A percentile compares a stretch with the other conserved stretches of the same genome.
These are phyloP conservation scores for Calidris pygmaea DNA, from an alignment of 2,113 vertebrate species.

Conservation along the genomic window DNA sequence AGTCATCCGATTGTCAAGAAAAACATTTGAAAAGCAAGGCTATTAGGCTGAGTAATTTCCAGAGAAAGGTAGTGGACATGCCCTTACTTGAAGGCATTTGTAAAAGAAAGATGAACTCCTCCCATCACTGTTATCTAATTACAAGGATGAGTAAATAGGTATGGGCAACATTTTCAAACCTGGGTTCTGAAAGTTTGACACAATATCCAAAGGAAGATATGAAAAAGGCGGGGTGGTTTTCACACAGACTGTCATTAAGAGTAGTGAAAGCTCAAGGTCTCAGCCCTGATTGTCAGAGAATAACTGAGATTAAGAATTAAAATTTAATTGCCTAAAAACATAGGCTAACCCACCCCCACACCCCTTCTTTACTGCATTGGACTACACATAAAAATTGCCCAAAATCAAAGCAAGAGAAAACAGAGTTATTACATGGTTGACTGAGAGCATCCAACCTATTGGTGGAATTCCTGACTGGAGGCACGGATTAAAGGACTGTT, in stretches of 20 bases:
- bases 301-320: neutral
- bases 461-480: neutral
- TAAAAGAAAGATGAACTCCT: conserved; percentile 45
- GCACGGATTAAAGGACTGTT: neutral
- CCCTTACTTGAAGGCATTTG: conserved; percentile 33
- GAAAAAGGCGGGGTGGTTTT: conserved; percentile 5
- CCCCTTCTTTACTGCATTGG: neutral
- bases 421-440: neutral
- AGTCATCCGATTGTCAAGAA: neutral
- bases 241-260: neutral
- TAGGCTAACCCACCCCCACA: neutral
- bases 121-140: conserved; percentile 69
- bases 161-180: conserved; percentile 53
- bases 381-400: neutral
- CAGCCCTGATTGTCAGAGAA: neutral
- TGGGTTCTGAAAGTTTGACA: conserved; percentile 45
- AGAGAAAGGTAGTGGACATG: conserved; percentile 35
- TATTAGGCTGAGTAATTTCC: conserved; percentile 51
- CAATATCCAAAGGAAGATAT: conserved; percentile 22
- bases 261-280: neutral
- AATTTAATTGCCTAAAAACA: neutral
- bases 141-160: conserved; percentile 65
- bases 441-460: neutral
- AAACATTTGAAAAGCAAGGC: neutral
- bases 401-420: neutral